Conservation (phyloP, 2,113 vertebrate genomes). For the Enhydra lutris region DNA sequence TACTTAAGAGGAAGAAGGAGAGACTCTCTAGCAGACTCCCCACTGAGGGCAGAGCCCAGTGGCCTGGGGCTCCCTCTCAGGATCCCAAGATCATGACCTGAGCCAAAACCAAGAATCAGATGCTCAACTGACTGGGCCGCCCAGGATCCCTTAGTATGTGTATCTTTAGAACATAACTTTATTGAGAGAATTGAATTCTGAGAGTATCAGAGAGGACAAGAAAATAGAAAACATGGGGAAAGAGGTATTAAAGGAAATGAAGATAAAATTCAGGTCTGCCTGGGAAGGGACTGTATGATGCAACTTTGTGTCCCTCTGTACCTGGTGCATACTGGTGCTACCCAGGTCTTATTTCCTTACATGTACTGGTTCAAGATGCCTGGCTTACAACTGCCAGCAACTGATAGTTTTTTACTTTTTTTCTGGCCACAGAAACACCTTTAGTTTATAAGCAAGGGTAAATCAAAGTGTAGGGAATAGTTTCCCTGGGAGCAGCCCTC, state of each 20-base stretch:
- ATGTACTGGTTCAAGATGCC: not conserved
- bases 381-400: not conserved
- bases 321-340: not conserved
- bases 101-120: not conserved
- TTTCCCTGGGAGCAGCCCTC: not conserved
- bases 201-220: not conserved
- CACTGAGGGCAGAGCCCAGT: not conserved
- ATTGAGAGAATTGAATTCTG: not conserved
- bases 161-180: not conserved
- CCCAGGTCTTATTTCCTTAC: not conserved
- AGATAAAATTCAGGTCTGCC: not conserved
- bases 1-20: not conserved
- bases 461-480: not conserved
- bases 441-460: not conserved
- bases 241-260: not conserved
- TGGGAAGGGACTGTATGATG: not conserved
- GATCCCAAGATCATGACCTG: not conserved
- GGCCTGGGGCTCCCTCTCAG: not conserved
- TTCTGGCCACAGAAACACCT: not conserved
- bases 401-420: not conserved
- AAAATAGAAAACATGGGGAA: not conserved
- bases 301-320: not conserved
- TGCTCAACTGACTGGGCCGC: not conserved
- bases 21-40: not conserved
- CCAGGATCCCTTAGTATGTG: not conserved